These are phyloP conservation scores for Zaprionus inermis DNA, from an alignment of 1,140 invertebrate genomes.

Conservation along the genomic window DNA sequence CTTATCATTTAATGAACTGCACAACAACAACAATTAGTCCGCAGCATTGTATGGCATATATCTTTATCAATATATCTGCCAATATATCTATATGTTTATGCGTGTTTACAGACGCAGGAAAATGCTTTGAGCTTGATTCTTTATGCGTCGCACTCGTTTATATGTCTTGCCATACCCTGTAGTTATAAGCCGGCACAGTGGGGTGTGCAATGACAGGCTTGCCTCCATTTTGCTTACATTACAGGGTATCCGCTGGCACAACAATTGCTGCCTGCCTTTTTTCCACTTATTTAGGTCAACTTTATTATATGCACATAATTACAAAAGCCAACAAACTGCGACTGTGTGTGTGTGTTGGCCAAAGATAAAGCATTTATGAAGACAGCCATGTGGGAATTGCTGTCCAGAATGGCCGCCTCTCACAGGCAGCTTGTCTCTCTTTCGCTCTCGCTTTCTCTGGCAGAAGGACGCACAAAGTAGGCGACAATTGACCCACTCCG, in stretches of 20 bases:
- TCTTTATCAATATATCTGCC: neutral
- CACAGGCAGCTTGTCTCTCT: neutral
- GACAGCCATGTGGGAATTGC: constrained; percentile 76
- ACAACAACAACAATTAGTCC: constrained; percentile 1
- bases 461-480: constrained; percentile 46
- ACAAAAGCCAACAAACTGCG: constrained; percentile 73
- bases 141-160: neutral
- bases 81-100: constrained; percentile 8
- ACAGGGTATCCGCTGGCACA: neutral
- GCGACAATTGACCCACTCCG: constrained; percentile 10
- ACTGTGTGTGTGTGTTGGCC: constrained; percentile 52
- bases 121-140: constrained; percentile 25
- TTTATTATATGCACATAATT: constrained; percentile 81
- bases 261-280: constrained; percentile 5
- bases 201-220: neutral
- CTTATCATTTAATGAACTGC: constrained; percentile 80
- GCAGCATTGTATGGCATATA: neutral
- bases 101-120: constrained; percentile 4
- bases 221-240: neutral
- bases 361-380: constrained; percentile 77
- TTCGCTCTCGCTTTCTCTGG: neutral
- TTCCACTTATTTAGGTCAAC: constrained; percentile 70
- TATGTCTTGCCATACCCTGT: constrained; percentile 26
- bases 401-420: constrained; percentile 4
- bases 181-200: neutral